phyloP scores from a whole-genome alignment of 2,888 invertebrate genomes.

The Cryptophagus acutangulus region DNA sequence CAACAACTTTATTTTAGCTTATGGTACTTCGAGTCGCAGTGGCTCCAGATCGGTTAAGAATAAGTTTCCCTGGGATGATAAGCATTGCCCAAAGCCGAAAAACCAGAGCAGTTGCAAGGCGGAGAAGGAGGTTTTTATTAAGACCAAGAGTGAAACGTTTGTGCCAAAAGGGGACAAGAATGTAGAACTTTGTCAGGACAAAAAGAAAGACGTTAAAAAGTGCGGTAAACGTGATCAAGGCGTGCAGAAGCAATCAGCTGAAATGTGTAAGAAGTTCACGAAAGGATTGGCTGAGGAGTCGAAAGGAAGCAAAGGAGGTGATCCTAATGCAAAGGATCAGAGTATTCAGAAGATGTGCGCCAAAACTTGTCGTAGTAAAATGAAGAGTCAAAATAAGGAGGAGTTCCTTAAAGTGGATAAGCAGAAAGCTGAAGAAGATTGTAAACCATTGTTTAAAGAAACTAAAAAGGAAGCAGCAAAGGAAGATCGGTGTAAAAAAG shows the following conservation, averaged over 20 bases:
- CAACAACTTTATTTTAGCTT: too few relatives aligned
- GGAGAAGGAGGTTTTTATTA: too few relatives aligned
- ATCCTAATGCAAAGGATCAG: neutral
- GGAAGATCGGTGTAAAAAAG: neutral
- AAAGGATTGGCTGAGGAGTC: constrained; percentile 2
- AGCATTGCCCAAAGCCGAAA: too few relatives aligned
- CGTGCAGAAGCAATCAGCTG: constrained; percentile 16
- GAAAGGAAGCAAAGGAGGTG: constrained; percentile 11
- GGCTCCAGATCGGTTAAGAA: too few relatives aligned
- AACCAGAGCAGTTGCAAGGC: too few relatives aligned
- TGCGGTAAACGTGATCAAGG: constrained; percentile 8
- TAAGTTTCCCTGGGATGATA: too few relatives aligned
- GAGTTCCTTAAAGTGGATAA: constrained; percentile 1
- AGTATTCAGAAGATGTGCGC: neutral
- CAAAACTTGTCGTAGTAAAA: neutral
- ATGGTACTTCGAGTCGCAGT: too few relatives aligned
- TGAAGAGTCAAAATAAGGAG: neutral
- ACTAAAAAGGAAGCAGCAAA: neutral
- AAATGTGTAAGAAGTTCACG: constrained; percentile 3
- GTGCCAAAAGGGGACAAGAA: neutral
- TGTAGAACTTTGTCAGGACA: neutral
- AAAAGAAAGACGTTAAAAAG: constrained; percentile 2
- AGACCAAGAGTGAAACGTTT: neutral
- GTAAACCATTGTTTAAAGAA: neutral
- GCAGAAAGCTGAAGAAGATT: constrained; percentile 4